Percentiles rank a stretch among this genome's conserved stretches.
These are phyloP conservation scores for Morelia viridis DNA, from an alignment of 2,797 vertebrate genomes.

Conservation along the genomic window DNA sequence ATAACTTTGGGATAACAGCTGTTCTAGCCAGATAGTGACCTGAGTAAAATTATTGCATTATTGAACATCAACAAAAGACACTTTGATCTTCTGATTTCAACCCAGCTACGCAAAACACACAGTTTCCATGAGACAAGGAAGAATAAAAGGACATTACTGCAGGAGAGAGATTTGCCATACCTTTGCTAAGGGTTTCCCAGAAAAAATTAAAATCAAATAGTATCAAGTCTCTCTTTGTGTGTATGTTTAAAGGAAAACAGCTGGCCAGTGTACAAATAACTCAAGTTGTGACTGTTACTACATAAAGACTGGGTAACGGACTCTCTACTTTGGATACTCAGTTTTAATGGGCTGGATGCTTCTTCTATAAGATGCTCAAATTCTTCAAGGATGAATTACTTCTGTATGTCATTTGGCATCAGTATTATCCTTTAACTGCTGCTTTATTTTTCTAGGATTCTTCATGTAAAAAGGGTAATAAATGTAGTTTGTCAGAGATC, in stretches of 20 bases:
- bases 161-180: background rate
- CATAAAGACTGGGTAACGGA: background rate
- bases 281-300: background rate
- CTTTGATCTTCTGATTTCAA: conserved; percentile 33
- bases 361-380: background rate
- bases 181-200: background rate
- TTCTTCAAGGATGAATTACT: background rate
- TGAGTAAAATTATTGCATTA: conserved; percentile 43
- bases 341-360: background rate
- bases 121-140: background rate
- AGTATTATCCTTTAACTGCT: background rate
- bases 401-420: background rate
- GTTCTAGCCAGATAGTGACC: conserved; percentile 38
- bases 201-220: background rate
- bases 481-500: background rate
- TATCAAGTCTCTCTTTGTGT: background rate
- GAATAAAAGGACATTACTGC: background rate
- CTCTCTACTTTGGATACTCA: background rate
- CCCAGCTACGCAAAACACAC: background rate
- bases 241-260: background rate
- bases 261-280: background rate
- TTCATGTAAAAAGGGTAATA: background rate
- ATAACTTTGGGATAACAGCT: conserved; percentile 33
- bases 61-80: conserved; percentile 42
- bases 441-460: background rate